Evolutionary conservation across 2,797 vertebrate genomes (phyloP).

Genomic region (Danio tinwini): DNA sequence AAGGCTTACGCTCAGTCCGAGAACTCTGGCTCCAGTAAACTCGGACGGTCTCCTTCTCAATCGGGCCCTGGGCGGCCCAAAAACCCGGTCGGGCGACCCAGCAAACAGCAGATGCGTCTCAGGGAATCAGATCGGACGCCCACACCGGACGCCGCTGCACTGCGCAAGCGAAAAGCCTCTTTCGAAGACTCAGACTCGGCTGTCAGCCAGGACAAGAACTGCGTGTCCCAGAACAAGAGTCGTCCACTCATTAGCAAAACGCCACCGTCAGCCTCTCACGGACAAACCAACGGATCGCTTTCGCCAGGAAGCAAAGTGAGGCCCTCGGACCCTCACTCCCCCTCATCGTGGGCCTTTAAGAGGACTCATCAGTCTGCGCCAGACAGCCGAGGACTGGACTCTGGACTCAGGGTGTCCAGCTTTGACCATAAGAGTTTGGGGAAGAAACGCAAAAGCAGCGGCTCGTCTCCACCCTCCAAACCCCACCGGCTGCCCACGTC

Average conservation of each 20-base stretch:
- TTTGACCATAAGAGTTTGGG: constrained; percentile 84
- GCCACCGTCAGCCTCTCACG: constrained; percentile 68
- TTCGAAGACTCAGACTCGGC: constrained; percentile 73
- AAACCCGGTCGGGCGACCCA: constrained; percentile 80
- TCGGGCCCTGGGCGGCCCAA: constrained; percentile 76
- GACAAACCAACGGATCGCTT: constrained; percentile 84
- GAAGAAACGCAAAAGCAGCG: constrained; percentile 86
- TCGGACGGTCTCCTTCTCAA: constrained; percentile 70
- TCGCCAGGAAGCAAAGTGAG: constrained; percentile 75
- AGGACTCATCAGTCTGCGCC: constrained; percentile 69
- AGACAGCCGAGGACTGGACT: constrained; percentile 72
- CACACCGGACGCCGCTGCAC: constrained; percentile 67
- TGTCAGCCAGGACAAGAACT: constrained; percentile 87
- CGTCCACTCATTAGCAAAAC: constrained; percentile 75
- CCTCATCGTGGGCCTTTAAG: constrained; percentile 76
- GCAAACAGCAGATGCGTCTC: constrained; percentile 81
- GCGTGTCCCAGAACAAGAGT: constrained; percentile 79
- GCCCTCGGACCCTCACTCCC: constrained; percentile 75
- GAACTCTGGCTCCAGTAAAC: constrained; percentile 79
- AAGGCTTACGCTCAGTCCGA: constrained; percentile 77
- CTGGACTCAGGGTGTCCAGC: constrained; percentile 66
- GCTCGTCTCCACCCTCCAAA: constrained; percentile 78
- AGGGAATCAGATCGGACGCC: constrained; percentile 76
- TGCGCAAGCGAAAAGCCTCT: constrained; percentile 84
- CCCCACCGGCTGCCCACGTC: constrained; percentile 79